Percentiles rank a stretch among this genome's conserved stretches.
Evolutionary conservation across 2,113 vertebrate species (phyloP).

Genomic region (Misgurnus mizolepis): DNA sequence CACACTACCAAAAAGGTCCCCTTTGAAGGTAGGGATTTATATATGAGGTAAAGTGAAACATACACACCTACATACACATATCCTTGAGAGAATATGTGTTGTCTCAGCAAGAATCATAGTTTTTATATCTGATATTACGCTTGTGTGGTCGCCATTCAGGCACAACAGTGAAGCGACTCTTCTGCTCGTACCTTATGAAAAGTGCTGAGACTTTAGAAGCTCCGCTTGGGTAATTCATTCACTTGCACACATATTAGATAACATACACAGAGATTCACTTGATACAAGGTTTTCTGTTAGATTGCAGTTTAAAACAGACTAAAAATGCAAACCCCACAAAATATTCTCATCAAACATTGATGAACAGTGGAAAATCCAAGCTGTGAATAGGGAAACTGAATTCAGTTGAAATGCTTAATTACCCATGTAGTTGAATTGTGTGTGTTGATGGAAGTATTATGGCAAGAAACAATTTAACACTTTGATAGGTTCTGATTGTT

Average conservation of each 20-base stretch:
- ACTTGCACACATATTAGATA: background rate
- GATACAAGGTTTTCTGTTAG: background rate
- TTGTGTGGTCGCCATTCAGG: conserved; percentile 58
- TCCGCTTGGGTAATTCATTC: background rate
- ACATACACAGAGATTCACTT: background rate
- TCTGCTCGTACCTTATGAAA: conserved; percentile 47
- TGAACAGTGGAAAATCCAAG: background rate
- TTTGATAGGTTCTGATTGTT: background rate
- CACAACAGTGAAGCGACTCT: conserved; percentile 60
- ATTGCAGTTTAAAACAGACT: background rate
- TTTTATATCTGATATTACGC: conserved; percentile 58
- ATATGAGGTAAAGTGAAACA: conserved; percentile 25
- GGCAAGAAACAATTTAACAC: background rate
- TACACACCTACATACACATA: conserved; percentile 5
- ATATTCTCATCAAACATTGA: background rate
- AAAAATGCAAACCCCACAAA: background rate
- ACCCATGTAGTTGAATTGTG: background rate
- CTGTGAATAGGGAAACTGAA: background rate
- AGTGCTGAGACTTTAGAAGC: conserved; percentile 25
- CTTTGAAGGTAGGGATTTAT: conserved; percentile 27
- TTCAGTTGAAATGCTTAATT: background rate
- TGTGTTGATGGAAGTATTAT: background rate
- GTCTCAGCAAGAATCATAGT: conserved; percentile 31
- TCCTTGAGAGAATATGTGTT: background rate
- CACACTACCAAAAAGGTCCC: conserved; percentile 9